Evolutionary conservation across 1,140 invertebrate species (phyloP), one percentile per base, ranked within the genome.

Genomic region (Ceratosolen fusciceps): DNA sequence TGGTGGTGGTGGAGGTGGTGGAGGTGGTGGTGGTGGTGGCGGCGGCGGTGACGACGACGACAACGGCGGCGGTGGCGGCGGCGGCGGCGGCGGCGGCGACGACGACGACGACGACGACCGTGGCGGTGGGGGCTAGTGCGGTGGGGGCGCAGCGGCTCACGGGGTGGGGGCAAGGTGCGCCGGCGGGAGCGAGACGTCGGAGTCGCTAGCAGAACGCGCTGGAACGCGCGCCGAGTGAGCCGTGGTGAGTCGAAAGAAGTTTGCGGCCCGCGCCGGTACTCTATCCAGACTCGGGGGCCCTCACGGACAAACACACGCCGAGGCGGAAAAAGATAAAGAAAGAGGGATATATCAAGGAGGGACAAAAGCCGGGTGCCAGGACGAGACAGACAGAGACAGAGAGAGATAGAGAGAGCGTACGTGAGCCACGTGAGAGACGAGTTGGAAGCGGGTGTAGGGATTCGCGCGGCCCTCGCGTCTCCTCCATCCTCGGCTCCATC

Each of bases 131-230:
- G 26, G 54, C 24, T 43, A 8, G 47, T 49, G 71, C 56, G 58
- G 49, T n/a, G 67, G 31, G 62, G 65, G 49, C 65, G 72, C 67
- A 49, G 37, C 62, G 39, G 56, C 19, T 16, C 7, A 31, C 21
- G 47, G 29, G 67, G 75, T 72, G 60, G 70, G 74, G 73, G 82
- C 73, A 73, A 72, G 73, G 78, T 73, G 78, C 67, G 76, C 68
- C 76, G 7, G 65, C 34, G 26, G 56, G 3, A 34, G 24, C 60
- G n/a, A 21, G 62, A 49, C 34, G 34, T 37, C 26, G 34, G 67
- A 58, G 37, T 54, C 49, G 68, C 65, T 65, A 74, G 77, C 70
- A 74, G 77, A 74, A 68, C 70, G 70, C 77, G 76, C 56, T 70
- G 58, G 70, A 67, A 68, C 56, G 56, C 70, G 76, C 68, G 76